Base-by-base conservation (phyloP, 2,797 vertebrate species). In the Diglossa cyanea region DNA sequence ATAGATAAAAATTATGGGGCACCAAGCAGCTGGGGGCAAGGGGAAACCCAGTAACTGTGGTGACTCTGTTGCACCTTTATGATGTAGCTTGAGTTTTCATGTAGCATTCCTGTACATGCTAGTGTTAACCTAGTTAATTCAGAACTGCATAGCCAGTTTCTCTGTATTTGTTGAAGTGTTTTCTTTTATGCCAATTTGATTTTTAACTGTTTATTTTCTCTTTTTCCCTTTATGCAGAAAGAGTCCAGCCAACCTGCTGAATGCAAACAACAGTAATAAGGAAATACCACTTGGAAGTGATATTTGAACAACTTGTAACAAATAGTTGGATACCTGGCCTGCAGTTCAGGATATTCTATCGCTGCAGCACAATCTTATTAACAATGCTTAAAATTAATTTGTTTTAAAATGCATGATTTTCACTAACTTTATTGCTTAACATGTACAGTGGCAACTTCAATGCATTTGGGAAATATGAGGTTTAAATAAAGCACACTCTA, bases 201-300 rank as follows among this genome's bases (percentile, higher is more conserved):
- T 86, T 82, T 70, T 92, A 79, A 87, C 82, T 33, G 10, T 11
- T 48, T 13, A 28, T 88, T 55, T 60, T 72, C 73, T 31, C n/a
- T 86, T 95, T 81, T 88, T 90, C 55, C 67, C 77, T 84, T 44
- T 77, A 68, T 68, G 44, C 98, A 99, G 99, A 99, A 98, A 98
- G 98, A 99, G 95, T 97, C 98, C 96, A 98, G 98, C 98, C 99
- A 99, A 97, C 99, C 99, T 90, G 98, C 99, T 54, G 99, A 99
- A 97, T 99, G 99, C 98, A 99, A 99, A 97, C 99, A 99, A 98
- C 99, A 99, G 98, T 99, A 98, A 99, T 96, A 81, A 96, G 96
- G 97, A 94, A 97, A 97, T 95, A 94, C 97, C 96, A 96, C 97
- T 98, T 96, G 96, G 96, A 97, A 97, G 96, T 98, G 94, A 97